Percentiles rank a stretch among this genome's conserved stretches.
Conservation (phyloP, 1,140 invertebrate species). For the Neodiprion virginianus region DNA sequence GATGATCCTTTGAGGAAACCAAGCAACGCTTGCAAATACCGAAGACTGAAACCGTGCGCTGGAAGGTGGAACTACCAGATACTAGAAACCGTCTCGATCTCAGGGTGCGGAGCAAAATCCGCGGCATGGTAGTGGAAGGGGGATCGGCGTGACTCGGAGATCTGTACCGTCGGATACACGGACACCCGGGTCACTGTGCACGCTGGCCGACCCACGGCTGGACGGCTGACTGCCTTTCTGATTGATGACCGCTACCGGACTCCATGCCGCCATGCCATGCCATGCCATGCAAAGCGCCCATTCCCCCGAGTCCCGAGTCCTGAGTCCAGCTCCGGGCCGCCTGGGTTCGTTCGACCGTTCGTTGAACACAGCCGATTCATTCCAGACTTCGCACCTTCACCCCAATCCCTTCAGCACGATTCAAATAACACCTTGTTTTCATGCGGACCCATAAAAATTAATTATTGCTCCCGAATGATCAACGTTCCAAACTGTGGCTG, state of each 20-base stretch:
- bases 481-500: too few species aligned
- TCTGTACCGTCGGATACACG: slow-evolving; percentile 1
- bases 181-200: slow-evolving; percentile 33
- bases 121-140: too few species aligned
- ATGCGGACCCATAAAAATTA: neutral
- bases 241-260: slow-evolving; percentile 60
- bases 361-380: slow-evolving; percentile 10
- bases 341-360: neutral
- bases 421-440: slow-evolving; percentile 11
- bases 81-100: too few species aligned
- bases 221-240: slow-evolving; percentile 59
- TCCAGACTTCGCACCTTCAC: slow-evolving; percentile 8
- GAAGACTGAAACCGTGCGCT: too few species aligned
- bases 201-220: slow-evolving; percentile 42
- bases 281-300: neutral
- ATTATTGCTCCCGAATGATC: too few species aligned
- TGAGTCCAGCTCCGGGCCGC: neutral
- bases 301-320: neutral
- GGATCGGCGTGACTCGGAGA: neutral
- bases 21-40: too few species aligned
- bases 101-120: too few species aligned
- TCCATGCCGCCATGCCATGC: slow-evolving; percentile 50
- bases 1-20: too few species aligned
- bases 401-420: slow-evolving; percentile 3
- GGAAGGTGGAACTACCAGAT: too few species aligned